A percentile compares a stretch with the other conserved stretches of the same genome.
Conservation (phyloP, 1,140 invertebrate genomes). For the Heliconius hewitsoni region DNA sequence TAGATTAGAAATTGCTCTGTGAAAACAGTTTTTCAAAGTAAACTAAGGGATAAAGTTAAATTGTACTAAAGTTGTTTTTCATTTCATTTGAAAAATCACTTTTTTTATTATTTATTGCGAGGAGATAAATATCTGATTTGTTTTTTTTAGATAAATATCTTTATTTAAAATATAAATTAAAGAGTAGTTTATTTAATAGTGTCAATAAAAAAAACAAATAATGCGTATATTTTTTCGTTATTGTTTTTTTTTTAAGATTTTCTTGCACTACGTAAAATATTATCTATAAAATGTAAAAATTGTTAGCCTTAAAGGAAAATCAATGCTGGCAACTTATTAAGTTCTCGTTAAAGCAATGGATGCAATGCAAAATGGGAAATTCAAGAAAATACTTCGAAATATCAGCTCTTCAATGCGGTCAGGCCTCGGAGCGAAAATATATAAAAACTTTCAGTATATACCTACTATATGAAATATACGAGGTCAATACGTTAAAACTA, state of each 20-base stretch:
- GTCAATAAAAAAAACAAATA: not conserved
- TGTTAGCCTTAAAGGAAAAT: not conserved
- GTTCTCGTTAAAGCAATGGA: not conserved
- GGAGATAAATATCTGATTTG: no score
- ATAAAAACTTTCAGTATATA: not conserved
- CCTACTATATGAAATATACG: not conserved
- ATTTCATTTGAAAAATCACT: no score
- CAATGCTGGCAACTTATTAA: not conserved
- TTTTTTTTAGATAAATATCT: not conserved
- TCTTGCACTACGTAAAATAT: not conserved
- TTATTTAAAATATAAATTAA: not conserved
- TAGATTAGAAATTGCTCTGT: conserved; percentile 4
- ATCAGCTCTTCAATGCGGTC: not conserved
- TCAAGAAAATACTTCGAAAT: not conserved
- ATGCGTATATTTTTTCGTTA: no score
- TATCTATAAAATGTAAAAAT: not conserved
- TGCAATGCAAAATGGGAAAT: not conserved
- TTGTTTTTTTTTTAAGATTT: not conserved
- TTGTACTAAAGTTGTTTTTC: not conserved
- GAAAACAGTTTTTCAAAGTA: not conserved
- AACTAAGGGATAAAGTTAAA: not conserved
- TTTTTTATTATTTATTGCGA: not conserved
- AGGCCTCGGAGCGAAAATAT: not conserved
- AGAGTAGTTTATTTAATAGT: not conserved
- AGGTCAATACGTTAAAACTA: not conserved